Percentiles rank a stretch among this genome's conserved stretches.
These are phyloP conservation scores for Callocephalon fimbriatum DNA, from an alignment of 2,113 vertebrate species.

Conservation along the genomic window DNA sequence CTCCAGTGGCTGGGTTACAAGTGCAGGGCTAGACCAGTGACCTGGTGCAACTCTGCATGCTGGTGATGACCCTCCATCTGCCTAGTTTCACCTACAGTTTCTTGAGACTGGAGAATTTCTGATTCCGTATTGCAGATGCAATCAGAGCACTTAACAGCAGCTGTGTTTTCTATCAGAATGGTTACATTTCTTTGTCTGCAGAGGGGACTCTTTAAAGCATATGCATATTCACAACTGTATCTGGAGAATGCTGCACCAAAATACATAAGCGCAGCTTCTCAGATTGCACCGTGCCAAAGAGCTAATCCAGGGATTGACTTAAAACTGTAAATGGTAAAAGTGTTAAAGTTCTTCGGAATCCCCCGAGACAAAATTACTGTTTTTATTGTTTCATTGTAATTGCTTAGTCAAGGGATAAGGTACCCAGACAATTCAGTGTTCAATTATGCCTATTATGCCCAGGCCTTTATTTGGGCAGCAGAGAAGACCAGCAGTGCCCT, in stretches of 20 bases:
- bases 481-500: neutral
- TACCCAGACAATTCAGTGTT: neutral
- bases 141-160: neutral
- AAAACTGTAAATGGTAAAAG: neutral
- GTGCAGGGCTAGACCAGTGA: neutral
- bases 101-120: neutral
- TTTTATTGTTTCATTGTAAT: neutral
- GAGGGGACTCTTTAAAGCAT: neutral
- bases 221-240: neutral
- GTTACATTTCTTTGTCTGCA: neutral
- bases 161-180: neutral
- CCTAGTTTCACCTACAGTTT: neutral
- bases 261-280: neutral
- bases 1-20: neutral
- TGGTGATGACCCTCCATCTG: neutral
- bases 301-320: neutral
- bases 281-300: neutral
- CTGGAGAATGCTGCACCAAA: neutral
- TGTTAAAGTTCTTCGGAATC: neutral
- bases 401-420: neutral
- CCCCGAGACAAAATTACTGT: neutral
- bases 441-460: neutral
- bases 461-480: neutral
- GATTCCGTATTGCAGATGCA: neutral
- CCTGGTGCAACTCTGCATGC: fast-evolving